Base-by-base conservation (phyloP, 1,140 invertebrate genomes). In the Plectus sambesii region DNA sequence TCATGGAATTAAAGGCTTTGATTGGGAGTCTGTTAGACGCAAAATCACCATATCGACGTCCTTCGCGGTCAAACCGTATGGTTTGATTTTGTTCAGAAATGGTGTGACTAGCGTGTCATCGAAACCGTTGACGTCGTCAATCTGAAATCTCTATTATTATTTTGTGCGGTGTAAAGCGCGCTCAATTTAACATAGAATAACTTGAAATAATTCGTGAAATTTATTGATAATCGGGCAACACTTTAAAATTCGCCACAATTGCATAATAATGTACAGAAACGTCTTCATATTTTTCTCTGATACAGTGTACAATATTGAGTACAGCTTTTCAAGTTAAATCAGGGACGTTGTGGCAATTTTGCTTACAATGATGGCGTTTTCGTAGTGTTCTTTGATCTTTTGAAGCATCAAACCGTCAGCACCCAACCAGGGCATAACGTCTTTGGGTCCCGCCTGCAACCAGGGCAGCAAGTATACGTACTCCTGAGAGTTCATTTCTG, bases 371-470 rank as follows among this genome's bases (percentile, higher is more conserved):
- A 65, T 62, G 5, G 55, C 49, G 47, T 67, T 67, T 19, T 59
- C 49, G 49, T 66, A 67, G 29, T 56, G 55, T 41, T 68, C 63
- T 46, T 69, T 69, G 8, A 67, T 56, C 39, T 67, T 66, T 51
- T 67, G 64, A 22, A 66, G 40, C n/a, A 59, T 51, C 46, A 61
- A 50, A 30, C 61, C 61, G 39, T 63, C 60, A 4, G 56, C 26
- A n/a, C 60, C 61, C 25, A 63, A 47, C 61, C 60, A 62, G 9
- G 60, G 60, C 2, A 50, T 43, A 1, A 36, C 23, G 40, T 62
- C 60, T 49, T 66, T 66, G 6, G 64, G 44, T 24, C 62, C 64
- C 9, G 61, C 55, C 22, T 68, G 63, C n/a, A 62, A 55, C 60
- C 60, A 62, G 1, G 60, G 60, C 12, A 62, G 47, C 46, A 62